Conservation (phyloP, 2,888 invertebrate genomes). For the Hypselothyrea guttata region DNA sequence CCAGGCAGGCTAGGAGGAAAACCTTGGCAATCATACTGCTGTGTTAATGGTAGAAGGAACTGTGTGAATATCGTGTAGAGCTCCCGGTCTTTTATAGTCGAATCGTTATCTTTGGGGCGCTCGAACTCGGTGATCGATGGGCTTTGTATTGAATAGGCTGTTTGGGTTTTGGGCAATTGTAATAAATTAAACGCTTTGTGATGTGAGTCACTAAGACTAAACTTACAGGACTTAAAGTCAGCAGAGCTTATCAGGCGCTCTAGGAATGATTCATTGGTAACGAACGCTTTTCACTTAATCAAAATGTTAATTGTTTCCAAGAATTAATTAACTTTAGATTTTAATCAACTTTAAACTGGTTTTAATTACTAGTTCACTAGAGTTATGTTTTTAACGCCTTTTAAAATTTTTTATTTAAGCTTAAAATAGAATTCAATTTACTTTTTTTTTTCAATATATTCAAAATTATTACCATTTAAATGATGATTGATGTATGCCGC, state of each 20-base stretch:
- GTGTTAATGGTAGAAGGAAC: background rate
- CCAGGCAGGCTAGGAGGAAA: slow-evolving; percentile 37
- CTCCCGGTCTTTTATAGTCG: slow-evolving; percentile 8
- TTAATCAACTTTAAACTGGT: too few relatives aligned
- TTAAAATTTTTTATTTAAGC: too few relatives aligned
- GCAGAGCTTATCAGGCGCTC: background rate
- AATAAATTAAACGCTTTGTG: background rate
- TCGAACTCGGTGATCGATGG: too few relatives aligned
- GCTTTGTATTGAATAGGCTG: too few relatives aligned
- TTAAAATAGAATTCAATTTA: too few relatives aligned
- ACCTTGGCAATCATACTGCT: slow-evolving; percentile 9
- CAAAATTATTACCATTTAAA: too few relatives aligned
- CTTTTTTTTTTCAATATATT: too few relatives aligned
- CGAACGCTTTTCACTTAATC: background rate
- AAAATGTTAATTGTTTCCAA: background rate
- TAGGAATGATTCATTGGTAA: background rate
- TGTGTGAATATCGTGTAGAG: slow-evolving; percentile 12
- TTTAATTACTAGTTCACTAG: too few relatives aligned
- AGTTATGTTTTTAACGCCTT: too few relatives aligned
- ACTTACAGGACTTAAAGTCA: slow-evolving; percentile 1
- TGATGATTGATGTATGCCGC: too few relatives aligned
- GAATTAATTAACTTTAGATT: background rate
- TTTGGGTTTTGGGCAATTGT: background rate
- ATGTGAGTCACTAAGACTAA: background rate
- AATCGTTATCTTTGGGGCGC: slow-evolving; percentile 15